phyloP scores from a whole-genome alignment of 2,113 vertebrate species.

The Orcinus orca region DNA sequence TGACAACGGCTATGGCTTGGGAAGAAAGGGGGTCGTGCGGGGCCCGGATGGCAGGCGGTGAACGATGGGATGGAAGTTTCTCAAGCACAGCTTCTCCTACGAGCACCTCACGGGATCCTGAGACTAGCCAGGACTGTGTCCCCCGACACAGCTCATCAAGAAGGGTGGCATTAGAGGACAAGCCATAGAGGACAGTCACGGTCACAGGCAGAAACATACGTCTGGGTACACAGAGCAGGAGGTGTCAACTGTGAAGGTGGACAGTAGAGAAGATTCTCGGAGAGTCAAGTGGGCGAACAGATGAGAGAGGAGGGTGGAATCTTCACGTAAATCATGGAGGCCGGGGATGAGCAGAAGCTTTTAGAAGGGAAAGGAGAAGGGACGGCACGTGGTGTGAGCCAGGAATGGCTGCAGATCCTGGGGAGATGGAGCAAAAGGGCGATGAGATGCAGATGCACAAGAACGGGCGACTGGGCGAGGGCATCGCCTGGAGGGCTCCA shows the following conservation, averaged over 20 bases:
- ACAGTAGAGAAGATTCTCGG: neutral
- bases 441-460: accelerated
- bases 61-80: accelerated
- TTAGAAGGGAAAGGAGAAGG: neutral
- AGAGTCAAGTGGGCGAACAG: accelerated
- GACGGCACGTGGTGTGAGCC: accelerated
- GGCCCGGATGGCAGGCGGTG: neutral
- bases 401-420: neutral
- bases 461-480: accelerated
- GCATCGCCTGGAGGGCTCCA: accelerated
- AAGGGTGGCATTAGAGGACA: too few species aligned
- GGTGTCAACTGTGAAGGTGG: accelerated
- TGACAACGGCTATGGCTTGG: accelerated
- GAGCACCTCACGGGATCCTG: accelerated
- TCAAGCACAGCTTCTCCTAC: accelerated
- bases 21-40: too few species aligned
- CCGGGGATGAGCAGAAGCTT: accelerated
- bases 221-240: neutral
- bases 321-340: neutral
- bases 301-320: accelerated
- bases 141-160: accelerated
- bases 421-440: accelerated
- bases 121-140: neutral
- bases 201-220: accelerated
- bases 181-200: too few species aligned